Percentiles rank a stretch among this genome's conserved stretches.
These are phyloP conservation scores for Sesamia nonagrioides DNA, from an alignment of 1,140 invertebrate species.

Conservation along the genomic window DNA sequence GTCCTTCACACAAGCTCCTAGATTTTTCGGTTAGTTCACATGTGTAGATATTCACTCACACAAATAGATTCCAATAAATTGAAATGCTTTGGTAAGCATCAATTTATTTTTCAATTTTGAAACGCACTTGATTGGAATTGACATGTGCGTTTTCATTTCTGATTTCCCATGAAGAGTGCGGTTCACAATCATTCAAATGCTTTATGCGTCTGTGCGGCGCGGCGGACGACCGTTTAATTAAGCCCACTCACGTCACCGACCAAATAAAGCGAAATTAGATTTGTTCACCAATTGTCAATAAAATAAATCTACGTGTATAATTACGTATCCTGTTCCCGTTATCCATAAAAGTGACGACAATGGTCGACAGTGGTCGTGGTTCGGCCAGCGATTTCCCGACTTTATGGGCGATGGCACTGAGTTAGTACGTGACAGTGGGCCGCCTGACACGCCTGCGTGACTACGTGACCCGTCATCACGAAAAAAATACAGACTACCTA, in stretches of 20 bases:
- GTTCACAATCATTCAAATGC: not conserved
- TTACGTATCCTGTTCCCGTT: conserved; percentile 58
- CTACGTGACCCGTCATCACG: conserved; percentile 50
- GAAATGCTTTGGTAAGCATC: not conserved
- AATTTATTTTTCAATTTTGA: not conserved
- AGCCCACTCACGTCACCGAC: conserved; percentile 38
- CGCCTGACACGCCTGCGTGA: conserved; percentile 36
- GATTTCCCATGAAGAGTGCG: not conserved
- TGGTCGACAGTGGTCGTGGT: conserved; percentile 49
- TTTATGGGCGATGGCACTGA: conserved; percentile 55
- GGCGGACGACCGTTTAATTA: conserved; percentile 29
- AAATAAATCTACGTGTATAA: conserved; percentile 55
- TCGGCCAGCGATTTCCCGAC: conserved; percentile 58
- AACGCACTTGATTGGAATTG: not conserved
- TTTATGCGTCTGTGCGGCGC: conserved; percentile 4
- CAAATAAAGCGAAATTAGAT: conserved; percentile 46
- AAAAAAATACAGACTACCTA: conserved; percentile 35
- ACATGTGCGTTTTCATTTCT: not conserved
- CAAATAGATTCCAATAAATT: conserved; percentile 3
- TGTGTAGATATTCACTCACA: not conserved
- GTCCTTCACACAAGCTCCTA: conserved; percentile 37
- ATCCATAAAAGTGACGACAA: conserved; percentile 61
- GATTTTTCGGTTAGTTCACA: conserved; percentile 7
- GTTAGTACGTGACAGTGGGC: conserved; percentile 54
- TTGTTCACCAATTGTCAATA: conserved; percentile 48